Evolutionary conservation across 2,113 vertebrate species (phyloP).

Genomic region (Carettochelys insculpta): DNA sequence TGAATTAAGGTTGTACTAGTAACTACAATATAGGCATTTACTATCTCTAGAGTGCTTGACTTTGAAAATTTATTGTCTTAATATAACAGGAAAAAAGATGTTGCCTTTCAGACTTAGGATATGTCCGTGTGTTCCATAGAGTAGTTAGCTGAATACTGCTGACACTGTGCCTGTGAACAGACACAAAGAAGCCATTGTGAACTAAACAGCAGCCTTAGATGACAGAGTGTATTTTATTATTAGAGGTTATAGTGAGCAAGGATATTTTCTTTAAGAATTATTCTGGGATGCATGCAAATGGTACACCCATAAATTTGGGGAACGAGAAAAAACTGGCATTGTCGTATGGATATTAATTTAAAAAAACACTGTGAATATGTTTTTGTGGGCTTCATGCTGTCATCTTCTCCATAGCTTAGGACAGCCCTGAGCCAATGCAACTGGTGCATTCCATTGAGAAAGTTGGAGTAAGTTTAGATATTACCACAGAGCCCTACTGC

Average conservation of each 20-base stretch:
- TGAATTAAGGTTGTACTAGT: background rate
- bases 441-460: background rate
- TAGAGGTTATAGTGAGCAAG: background rate
- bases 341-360: background rate
- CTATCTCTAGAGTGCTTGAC: background rate
- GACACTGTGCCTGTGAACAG: background rate
- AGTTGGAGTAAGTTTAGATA: background rate
- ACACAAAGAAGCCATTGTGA: background rate
- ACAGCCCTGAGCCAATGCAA: background rate
- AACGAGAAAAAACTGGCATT: background rate
- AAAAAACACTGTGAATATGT: background rate
- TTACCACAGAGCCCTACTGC: slow-evolving; percentile 38
- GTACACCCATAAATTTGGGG: background rate
- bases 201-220: background rate
- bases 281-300: background rate
- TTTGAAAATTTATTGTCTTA: background rate
- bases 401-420: background rate
- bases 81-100: slow-evolving; percentile 8
- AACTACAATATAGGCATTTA: background rate
- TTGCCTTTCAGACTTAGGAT: background rate
- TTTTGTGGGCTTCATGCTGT: background rate
- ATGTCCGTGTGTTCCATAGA: slow-evolving; percentile 8
- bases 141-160: background rate
- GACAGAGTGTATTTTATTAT: background rate
- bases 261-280: background rate